Conservation (phyloP, 2,888 invertebrate genomes). For the Spilarctia lutea region DNA sequence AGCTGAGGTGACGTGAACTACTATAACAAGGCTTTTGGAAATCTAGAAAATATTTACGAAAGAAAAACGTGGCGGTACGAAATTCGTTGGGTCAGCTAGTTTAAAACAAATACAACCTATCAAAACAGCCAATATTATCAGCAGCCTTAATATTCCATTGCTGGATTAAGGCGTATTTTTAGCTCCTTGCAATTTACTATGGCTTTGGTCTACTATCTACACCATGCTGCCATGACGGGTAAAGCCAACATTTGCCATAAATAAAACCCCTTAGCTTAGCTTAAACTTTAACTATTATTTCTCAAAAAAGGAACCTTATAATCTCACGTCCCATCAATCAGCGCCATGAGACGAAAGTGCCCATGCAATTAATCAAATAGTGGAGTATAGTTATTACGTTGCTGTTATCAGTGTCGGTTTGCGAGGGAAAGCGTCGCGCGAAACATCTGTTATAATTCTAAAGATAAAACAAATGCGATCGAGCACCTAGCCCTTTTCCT, state of each 20-base stretch:
- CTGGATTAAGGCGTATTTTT: too few relatives aligned
- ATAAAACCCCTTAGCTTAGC: too few relatives aligned
- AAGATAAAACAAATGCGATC: conserved; percentile 55
- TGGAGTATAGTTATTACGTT: conserved; percentile 26
- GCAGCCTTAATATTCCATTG: too few relatives aligned
- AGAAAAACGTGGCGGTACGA: too few relatives aligned
- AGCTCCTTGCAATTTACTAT: background rate
- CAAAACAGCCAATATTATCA: background rate
- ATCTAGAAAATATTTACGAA: too few relatives aligned
- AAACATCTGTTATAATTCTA: conserved; percentile 56
- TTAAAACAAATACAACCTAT: background rate
- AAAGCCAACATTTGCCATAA: too few relatives aligned
- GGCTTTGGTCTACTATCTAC: too few relatives aligned
- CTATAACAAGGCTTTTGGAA: too few relatives aligned
- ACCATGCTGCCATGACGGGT: too few relatives aligned
- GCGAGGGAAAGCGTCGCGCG: conserved; percentile 57
- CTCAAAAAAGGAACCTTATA: background rate
- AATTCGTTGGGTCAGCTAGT: too few relatives aligned
- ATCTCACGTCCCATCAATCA: conserved; percentile 21
- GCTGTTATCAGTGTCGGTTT: conserved; percentile 10
- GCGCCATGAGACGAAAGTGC: conserved; percentile 49
- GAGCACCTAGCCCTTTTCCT: conserved; percentile 39
- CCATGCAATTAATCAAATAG: conserved; percentile 53
- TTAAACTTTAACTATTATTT: background rate
- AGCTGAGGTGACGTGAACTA: too few relatives aligned